Base-by-base conservation (phyloP, 2,113 vertebrate species). In the Oncorhynchus clarkii region DNA sequence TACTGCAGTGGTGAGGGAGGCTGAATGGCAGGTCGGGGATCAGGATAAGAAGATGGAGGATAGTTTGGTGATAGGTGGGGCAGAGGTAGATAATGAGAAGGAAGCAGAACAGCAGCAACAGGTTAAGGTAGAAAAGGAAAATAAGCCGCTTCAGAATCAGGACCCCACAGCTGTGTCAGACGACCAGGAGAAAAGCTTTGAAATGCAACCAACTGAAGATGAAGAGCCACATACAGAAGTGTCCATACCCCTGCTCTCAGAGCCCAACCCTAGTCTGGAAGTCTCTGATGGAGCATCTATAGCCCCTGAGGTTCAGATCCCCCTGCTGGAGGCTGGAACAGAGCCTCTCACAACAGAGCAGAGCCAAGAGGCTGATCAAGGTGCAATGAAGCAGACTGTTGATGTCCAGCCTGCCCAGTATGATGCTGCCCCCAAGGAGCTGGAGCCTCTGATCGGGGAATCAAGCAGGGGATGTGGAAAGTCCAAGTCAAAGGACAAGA, bases 401-500 rank as follows among this genome's bases (percentile, higher is more conserved):
- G 14, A 54, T 54, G 2, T 34, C n/a, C 9, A 70, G 4, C 57
- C 57, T 62, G 45, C 27, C 24, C 68, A 72, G n/a, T 45, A 51
- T 5, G 57, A 24, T 59, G 14, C 57, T 9, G 71, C 71, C 62
- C 14, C 27, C 12, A 82, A 79, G 65, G 79, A 86, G 64, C 39
- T 93, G 49, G 79, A 84, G 5, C 84, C 88, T 69, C 72, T 88
- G 78, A 91, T 90, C 62, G 90, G 88, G 39, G 82, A 87, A 62
- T 83, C 82, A 11, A 77, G 57, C 71, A 89, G 91, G 31, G 94
- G 95, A 74, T 85, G 91, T 4, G 67, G 67, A 66, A 80, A 18
- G 12, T 6, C 31, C 31, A 34, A 34, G 39, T 86, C 89, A 64
- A 94, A 89, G 86, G 95, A 95, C 85, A 95, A 94, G 64, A 90